Evolutionary conservation across 1,140 invertebrate genomes (phyloP).

Genomic region (Telenomus remus): DNA sequence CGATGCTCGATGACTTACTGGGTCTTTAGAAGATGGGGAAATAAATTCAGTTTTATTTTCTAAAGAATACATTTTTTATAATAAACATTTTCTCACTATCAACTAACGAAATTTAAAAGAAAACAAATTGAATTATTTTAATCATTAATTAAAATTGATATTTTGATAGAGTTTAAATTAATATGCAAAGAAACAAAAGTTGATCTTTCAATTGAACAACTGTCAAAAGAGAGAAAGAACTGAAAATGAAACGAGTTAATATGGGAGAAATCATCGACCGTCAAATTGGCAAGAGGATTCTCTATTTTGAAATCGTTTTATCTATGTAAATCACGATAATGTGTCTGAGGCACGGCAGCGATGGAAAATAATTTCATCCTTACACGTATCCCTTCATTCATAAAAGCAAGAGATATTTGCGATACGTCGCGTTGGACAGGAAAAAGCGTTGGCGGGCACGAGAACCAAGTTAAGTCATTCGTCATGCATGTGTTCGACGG

Average conservation of each 20-base stretch:
- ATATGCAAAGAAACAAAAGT: too few species aligned
- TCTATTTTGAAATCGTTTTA: constrained; percentile 15
- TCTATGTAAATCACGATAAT: constrained; percentile 63
- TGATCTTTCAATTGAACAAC: too few species aligned
- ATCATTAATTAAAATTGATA: too few species aligned
- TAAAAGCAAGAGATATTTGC: constrained; percentile 68
- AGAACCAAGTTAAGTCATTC: constrained; percentile 40
- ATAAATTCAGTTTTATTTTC: neutral
- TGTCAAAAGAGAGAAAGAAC: too few species aligned
- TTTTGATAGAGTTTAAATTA: too few species aligned
- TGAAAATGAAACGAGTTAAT: too few species aligned
- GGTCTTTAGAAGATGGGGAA: neutral
- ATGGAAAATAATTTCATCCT: constrained; percentile 13
- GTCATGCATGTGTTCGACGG: constrained; percentile 20
- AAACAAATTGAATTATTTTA: too few species aligned
- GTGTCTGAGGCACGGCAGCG: constrained; percentile 36
- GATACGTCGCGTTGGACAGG: constrained; percentile 45
- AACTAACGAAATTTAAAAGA: too few species aligned
- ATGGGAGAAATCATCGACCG: constrained; percentile 15
- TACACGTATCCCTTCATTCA: constrained; percentile 56
- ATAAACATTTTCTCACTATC: too few species aligned
- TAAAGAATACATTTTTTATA: too few species aligned
- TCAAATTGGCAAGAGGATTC: constrained; percentile 13
- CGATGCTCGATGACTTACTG: constrained; percentile 1
- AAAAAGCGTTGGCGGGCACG: constrained; percentile 52